Percentiles rank a stretch among this genome's conserved stretches.
Evolutionary conservation across 1,140 invertebrate species (phyloP).

Genomic region (Drosophila arawakana): DNA sequence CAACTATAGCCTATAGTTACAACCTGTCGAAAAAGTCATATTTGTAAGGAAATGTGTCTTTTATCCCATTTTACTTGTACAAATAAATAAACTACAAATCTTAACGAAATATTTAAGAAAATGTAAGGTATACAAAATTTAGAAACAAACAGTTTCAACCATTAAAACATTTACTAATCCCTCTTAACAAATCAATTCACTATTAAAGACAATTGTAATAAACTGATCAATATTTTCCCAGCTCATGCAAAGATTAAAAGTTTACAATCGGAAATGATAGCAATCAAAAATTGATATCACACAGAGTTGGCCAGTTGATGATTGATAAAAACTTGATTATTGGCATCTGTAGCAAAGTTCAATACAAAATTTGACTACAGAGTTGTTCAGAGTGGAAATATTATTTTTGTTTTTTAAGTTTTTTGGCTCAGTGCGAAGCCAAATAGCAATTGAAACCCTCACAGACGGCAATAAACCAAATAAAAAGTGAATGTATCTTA

Average conservation of each 20-base stretch:
- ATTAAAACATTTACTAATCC: background rate
- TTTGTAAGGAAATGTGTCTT: too few relatives aligned
- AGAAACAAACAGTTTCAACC: too few relatives aligned
- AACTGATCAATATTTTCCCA: background rate
- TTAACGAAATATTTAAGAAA: too few relatives aligned
- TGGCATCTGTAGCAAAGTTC: constrained; percentile 27
- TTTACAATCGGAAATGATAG: background rate
- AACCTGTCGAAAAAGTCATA: too few relatives aligned
- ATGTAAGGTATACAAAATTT: too few relatives aligned
- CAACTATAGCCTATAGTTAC: too few relatives aligned
- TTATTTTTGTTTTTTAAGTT: background rate
- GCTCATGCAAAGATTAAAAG: background rate
- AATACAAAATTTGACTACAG: constrained; percentile 13
- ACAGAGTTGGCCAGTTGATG: background rate
- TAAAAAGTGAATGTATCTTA: constrained; percentile 63
- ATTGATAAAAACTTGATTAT: constrained; percentile 9
- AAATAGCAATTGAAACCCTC: constrained; percentile 16
- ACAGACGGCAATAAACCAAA: constrained; percentile 41
- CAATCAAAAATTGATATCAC: constrained; percentile 18
- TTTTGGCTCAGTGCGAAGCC: constrained; percentile 13
- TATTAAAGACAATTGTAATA: background rate
- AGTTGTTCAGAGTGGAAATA: background rate
- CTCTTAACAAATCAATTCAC: background rate
- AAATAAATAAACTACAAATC: too few relatives aligned
- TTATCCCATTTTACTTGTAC: too few relatives aligned